Evolutionary conservation across 2,888 invertebrate genomes (phyloP).

Genomic region (Vesta saturnalis): DNA sequence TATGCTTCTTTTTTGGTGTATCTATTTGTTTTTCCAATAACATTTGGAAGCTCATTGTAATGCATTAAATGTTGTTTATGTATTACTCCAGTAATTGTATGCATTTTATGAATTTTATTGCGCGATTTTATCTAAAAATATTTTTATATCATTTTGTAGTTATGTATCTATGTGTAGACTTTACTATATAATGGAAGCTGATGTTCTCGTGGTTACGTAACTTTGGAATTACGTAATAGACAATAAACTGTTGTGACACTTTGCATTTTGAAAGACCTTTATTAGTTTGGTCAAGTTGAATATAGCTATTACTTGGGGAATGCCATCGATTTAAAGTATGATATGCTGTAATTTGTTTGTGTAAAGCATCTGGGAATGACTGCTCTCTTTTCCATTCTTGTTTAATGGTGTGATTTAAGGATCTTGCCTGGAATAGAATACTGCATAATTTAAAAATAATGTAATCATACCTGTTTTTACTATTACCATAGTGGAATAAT

Average conservation of each 20-base stretch:
- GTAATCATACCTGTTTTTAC: background rate
- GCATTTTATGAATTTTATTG: slow-evolving; percentile 53
- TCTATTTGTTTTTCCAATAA: slow-evolving; percentile 53
- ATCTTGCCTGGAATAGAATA: slow-evolving; percentile 51
- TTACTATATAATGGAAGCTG: slow-evolving; percentile 58
- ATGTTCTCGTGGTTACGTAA: slow-evolving; percentile 51
- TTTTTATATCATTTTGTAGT: background rate
- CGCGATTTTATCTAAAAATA: slow-evolving; percentile 56
- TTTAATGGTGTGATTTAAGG: slow-evolving; percentile 49
- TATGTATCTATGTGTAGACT: slow-evolving; percentile 11
- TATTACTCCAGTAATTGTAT: slow-evolving; percentile 50
- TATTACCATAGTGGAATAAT: too few species aligned
- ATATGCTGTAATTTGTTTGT: slow-evolving; percentile 47
- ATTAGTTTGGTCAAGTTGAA: slow-evolving; percentile 51
- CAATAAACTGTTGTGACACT: slow-evolving; percentile 53
- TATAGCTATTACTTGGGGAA: slow-evolving; percentile 57
- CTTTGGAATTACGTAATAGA: slow-evolving; percentile 55
- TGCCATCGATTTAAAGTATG: slow-evolving; percentile 50
- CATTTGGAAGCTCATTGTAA: slow-evolving; percentile 49
- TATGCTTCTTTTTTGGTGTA: slow-evolving; percentile 47
- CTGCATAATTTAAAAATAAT: background rate
- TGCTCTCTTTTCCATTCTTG: background rate
- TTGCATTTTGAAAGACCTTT: slow-evolving; percentile 52
- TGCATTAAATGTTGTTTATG: slow-evolving; percentile 48
- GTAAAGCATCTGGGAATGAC: slow-evolving; percentile 12